Percentiles rank a stretch among this genome's conserved stretches.
phyloP scores from a whole-genome alignment of 2,113 vertebrate genomes.

The Corythaeola cristata region DNA sequence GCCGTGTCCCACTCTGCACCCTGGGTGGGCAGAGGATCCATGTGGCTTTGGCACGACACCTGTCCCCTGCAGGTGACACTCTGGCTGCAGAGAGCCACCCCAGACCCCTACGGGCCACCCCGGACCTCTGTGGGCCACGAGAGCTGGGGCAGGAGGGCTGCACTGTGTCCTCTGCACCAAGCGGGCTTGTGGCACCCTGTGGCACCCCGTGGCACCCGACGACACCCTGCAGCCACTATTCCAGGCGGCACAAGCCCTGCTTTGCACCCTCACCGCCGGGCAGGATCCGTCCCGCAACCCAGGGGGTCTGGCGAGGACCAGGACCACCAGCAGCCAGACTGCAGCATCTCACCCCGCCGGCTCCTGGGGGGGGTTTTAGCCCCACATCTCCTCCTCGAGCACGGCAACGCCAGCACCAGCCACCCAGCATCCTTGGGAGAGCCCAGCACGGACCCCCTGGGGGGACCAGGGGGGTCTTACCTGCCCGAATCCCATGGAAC shows the following conservation, averaged over 20 bases:
- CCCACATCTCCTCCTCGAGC: background rate
- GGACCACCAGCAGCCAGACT: background rate
- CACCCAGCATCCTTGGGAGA: background rate
- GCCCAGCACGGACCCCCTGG: fast-evolving
- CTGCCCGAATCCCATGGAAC: fast-evolving
- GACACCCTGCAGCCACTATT: background rate
- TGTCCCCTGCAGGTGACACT: background rate
- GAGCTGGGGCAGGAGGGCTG: background rate
- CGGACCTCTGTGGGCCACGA: background rate
- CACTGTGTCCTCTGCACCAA: background rate
- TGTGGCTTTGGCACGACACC: background rate
- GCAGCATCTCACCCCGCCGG: background rate
- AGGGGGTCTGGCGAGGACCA: background rate
- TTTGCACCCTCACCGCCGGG: background rate
- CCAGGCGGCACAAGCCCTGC: background rate
- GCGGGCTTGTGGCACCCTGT: background rate
- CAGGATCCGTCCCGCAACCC: background rate
- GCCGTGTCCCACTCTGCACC: background rate
- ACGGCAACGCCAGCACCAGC: background rate
- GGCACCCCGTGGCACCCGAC: background rate
- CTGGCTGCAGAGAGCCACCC: background rate
- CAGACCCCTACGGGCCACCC: background rate
- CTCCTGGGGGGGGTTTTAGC: background rate
- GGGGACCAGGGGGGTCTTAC: background rate
- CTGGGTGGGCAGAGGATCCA: background rate